These are phyloP conservation scores for Pangasius macronema DNA, from an alignment of 2,797 vertebrate genomes.

Conservation along the genomic window DNA sequence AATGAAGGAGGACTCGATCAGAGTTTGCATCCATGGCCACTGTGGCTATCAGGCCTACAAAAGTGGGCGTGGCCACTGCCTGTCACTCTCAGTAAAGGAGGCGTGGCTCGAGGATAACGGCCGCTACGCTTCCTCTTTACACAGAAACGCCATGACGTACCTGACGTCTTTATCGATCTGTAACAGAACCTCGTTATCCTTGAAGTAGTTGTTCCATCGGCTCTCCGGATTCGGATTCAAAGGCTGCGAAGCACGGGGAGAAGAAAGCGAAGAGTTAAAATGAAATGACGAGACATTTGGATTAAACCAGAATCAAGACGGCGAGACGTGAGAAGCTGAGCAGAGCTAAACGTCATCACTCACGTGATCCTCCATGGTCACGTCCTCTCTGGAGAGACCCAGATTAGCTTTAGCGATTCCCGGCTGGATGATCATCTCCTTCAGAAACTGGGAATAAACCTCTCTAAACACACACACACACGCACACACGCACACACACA, in stretches of 20 bases:
- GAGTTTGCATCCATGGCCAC: background rate
- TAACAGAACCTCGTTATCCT: slow-evolving; percentile 94
- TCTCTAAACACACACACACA: slow-evolving; percentile 73
- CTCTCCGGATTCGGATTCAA: slow-evolving; percentile 97
- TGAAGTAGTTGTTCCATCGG: slow-evolving; percentile 97
- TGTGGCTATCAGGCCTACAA: background rate
- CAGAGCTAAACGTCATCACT: slow-evolving; percentile 64
- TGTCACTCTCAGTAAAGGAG: background rate
- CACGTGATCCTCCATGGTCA: slow-evolving; percentile 96
- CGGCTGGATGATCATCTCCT: slow-evolving; percentile 98
- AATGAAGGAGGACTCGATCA: background rate
- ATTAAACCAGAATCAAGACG: background rate
- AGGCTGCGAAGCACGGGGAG: slow-evolving; percentile 73
- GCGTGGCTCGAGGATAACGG: background rate
- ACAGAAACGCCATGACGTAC: slow-evolving; percentile 63
- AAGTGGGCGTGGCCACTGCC: background rate
- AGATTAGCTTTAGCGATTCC: slow-evolving; percentile 95
- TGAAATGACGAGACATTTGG: background rate
- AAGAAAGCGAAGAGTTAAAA: background rate
- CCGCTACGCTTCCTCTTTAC: background rate
- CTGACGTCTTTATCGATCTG: slow-evolving; percentile 99
- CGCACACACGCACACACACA: background rate
- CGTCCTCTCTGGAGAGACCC: slow-evolving; percentile 92
- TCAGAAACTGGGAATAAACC: slow-evolving; percentile 91
- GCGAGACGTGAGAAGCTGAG: background rate